These are phyloP conservation scores for Scaptomyza polygonia DNA, from an alignment of 2,888 invertebrate species.

Conservation along the genomic window DNA sequence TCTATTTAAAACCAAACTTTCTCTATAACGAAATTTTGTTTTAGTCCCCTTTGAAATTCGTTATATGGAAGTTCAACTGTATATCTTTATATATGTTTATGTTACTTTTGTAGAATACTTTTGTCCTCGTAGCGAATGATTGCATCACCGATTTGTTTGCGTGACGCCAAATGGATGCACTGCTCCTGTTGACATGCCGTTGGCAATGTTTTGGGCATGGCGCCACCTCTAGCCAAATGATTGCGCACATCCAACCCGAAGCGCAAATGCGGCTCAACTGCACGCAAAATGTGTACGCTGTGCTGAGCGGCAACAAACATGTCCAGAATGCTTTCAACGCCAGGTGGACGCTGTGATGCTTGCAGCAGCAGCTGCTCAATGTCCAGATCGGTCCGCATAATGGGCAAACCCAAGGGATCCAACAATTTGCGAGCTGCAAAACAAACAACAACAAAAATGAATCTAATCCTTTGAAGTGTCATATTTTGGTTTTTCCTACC, in stretches of 20 bases:
- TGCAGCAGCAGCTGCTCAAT: conserved; percentile 85
- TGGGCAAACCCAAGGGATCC: conserved; percentile 85
- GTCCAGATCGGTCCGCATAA: conserved; percentile 88
- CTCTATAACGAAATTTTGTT: no score
- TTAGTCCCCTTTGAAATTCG: no score
- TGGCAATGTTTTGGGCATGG: conserved; percentile 53
- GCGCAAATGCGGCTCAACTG: conserved; percentile 91
- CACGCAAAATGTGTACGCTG: conserved; percentile 90
- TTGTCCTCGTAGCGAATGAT: conserved; percentile 84
- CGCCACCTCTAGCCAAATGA: conserved; percentile 67
- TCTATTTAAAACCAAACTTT: no score
- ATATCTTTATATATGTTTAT: conserved; percentile 1
- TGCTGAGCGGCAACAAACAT: conserved; percentile 88
- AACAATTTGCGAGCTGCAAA: conserved; percentile 87
- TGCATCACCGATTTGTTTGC: conserved; percentile 85
- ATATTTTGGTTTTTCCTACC: conserved; percentile 86
- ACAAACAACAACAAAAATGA: neutral
- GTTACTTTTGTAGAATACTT: conserved; percentile 81
- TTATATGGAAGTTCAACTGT: no score
- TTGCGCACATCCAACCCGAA: conserved; percentile 85
- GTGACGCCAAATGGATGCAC: conserved; percentile 86
- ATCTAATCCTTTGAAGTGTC: neutral
- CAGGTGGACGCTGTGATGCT: conserved; percentile 64
- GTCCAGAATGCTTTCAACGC: conserved; percentile 86
- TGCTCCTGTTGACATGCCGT: conserved; percentile 67